phyloP scores from a whole-genome alignment of 2,888 invertebrate species.

The Gibbula magus region DNA sequence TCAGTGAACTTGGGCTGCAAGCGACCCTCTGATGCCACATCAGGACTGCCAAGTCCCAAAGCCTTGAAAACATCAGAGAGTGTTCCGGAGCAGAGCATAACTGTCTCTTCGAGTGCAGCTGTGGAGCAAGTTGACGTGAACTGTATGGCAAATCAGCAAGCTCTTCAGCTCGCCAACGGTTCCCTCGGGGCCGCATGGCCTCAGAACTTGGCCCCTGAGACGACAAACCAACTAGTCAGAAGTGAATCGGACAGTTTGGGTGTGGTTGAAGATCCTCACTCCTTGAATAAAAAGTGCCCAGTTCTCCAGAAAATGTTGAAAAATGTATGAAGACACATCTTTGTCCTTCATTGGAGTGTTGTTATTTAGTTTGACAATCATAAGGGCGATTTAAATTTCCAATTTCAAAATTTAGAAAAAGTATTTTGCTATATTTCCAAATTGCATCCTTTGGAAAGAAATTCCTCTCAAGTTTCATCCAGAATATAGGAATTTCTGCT shows the following conservation, averaged over 20 bases:
- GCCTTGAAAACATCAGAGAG: not conserved
- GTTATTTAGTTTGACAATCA: slow-evolving; percentile 12
- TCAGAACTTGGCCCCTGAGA: not conserved
- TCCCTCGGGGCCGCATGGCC: not conserved
- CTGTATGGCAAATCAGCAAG: not conserved
- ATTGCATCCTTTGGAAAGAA: no score
- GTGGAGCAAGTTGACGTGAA: not conserved
- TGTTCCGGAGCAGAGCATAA: slow-evolving; percentile 7
- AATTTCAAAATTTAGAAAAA: no score
- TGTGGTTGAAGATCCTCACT: slow-evolving; percentile 10
- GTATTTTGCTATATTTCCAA: no score
- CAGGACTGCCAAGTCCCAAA: not conserved
- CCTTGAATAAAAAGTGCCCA: slow-evolving; percentile 41
- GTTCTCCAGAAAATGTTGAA: slow-evolving; percentile 52
- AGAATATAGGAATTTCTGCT: no score
- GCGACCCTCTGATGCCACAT: not conserved
- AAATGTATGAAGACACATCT: slow-evolving; percentile 22
- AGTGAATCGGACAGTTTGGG: slow-evolving; percentile 11
- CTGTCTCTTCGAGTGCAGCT: slow-evolving; percentile 22
- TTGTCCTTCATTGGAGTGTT: slow-evolving; percentile 4
- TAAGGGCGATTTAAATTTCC: not conserved
- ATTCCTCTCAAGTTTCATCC: no score
- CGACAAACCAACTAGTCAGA: not conserved
- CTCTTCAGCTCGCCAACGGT: slow-evolving; percentile 8
- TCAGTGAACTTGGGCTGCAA: not conserved